Conservation (phyloP, 2,888 invertebrate species). For the Tipula vernalis region DNA sequence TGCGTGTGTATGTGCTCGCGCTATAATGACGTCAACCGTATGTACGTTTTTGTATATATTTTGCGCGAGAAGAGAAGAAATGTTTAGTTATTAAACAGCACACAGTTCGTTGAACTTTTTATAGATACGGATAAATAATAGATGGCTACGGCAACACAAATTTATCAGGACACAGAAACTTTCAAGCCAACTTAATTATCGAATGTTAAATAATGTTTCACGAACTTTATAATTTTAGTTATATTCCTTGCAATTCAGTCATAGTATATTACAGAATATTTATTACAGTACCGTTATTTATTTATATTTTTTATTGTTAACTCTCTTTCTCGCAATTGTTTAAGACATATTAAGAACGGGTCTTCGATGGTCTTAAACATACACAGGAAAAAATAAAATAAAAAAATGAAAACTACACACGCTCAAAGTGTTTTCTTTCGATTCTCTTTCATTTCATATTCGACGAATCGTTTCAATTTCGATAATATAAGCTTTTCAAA, state of each 20-base stretch:
- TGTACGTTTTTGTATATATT: background rate
- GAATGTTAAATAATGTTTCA: background rate
- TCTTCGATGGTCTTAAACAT: constrained; percentile 9
- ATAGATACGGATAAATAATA: background rate
- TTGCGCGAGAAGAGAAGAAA: background rate
- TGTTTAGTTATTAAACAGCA: background rate
- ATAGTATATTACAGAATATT: background rate
- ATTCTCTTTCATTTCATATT: background rate
- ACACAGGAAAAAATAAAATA: background rate
- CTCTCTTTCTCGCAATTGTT: background rate
- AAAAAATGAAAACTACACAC: background rate
- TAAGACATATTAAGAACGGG: background rate
- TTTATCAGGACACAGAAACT: no score
- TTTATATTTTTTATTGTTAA: background rate
- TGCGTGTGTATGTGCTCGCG: background rate
- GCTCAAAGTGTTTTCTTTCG: background rate
- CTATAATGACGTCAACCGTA: background rate
- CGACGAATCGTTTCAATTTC: background rate
- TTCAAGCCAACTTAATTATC: background rate
- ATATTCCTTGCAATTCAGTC: background rate
- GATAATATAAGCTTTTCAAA: background rate
- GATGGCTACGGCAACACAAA: no score
- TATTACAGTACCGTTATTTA: background rate
- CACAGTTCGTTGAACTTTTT: background rate
- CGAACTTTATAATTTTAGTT: background rate